phyloP scores from a whole-genome alignment of 1,140 invertebrate species.

The Conopomorpha cramerella region DNA sequence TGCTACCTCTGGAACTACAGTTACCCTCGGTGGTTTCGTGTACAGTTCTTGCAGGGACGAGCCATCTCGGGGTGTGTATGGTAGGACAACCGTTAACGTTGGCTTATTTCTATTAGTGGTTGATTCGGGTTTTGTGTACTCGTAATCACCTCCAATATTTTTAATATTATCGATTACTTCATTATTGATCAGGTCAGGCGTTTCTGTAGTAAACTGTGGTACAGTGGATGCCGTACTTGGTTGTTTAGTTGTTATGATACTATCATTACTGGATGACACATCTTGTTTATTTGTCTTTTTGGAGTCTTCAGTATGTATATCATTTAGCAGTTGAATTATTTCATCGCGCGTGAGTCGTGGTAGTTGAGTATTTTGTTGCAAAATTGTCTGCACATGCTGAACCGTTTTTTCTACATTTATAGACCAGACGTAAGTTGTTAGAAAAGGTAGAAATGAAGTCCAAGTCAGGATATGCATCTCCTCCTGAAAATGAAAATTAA shows the following conservation, averaged over 20 bases:
- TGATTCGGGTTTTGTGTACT: constrained; percentile 4
- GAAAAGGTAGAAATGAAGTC: no score
- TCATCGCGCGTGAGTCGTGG: constrained; percentile 62
- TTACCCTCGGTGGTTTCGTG: constrained; percentile 34
- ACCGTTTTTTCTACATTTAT: constrained; percentile 60
- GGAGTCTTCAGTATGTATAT: constrained; percentile 62
- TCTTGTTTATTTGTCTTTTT: no score
- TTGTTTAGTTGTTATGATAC: constrained; percentile 11
- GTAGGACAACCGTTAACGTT: constrained; percentile 37
- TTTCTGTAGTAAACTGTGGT: constrained; percentile 15
- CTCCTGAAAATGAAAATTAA: no score
- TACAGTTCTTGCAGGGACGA: constrained; percentile 48
- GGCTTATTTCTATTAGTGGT: constrained; percentile 26
- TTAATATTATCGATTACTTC: background rate
- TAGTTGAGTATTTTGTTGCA: constrained; percentile 58
- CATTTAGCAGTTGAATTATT: constrained; percentile 64
- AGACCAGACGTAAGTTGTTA: no score
- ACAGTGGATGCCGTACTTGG: constrained; percentile 27
- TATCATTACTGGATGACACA: constrained; percentile 12
- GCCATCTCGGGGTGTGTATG: constrained; percentile 45
- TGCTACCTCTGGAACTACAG: constrained; percentile 37
- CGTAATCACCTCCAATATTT: constrained; percentile 4
- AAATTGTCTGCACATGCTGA: constrained; percentile 63
- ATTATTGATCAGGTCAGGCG: constrained; percentile 4
- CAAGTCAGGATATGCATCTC: no score